Percentiles rank a stretch among this genome's conserved stretches.
These are phyloP conservation scores for Sitta carolinensis DNA, from an alignment of 2,797 vertebrate species.

Conservation along the genomic window DNA sequence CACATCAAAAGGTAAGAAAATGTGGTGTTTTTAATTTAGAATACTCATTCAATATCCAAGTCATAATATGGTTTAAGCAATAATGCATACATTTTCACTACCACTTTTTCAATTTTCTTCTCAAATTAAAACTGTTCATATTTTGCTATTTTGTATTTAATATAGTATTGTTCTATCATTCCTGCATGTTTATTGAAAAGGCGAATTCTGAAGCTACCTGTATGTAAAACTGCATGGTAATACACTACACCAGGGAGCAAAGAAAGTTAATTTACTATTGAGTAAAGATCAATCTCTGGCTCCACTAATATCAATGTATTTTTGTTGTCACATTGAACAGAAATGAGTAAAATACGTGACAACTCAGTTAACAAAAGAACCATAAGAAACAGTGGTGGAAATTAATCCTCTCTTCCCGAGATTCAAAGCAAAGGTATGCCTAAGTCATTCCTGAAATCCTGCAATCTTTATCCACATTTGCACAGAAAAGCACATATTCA, in stretches of 20 bases:
- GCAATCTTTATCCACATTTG: background rate
- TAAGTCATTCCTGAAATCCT: background rate
- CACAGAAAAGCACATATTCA: background rate
- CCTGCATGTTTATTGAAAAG: background rate
- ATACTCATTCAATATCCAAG: background rate
- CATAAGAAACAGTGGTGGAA: background rate
- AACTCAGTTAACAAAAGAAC: background rate
- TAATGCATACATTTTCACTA: background rate
- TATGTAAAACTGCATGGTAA: background rate
- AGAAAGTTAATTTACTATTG: background rate
- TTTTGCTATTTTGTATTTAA: background rate
- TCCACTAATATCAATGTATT: background rate
- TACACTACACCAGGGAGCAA: background rate
- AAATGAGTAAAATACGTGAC: background rate
- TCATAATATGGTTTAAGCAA: background rate
- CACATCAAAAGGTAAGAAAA: background rate
- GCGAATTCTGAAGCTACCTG: background rate
- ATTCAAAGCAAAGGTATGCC: background rate
- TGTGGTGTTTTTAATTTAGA: background rate
- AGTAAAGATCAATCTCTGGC: background rate
- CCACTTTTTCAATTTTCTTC: background rate
- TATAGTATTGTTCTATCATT: background rate
- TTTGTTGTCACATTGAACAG: background rate
- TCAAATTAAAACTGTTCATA: background rate
- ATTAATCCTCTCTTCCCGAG: background rate